These are phyloP conservation scores for Drosophila sulfurigaster DNA, from an alignment of 1,140 invertebrate genomes.

Conservation along the genomic window DNA sequence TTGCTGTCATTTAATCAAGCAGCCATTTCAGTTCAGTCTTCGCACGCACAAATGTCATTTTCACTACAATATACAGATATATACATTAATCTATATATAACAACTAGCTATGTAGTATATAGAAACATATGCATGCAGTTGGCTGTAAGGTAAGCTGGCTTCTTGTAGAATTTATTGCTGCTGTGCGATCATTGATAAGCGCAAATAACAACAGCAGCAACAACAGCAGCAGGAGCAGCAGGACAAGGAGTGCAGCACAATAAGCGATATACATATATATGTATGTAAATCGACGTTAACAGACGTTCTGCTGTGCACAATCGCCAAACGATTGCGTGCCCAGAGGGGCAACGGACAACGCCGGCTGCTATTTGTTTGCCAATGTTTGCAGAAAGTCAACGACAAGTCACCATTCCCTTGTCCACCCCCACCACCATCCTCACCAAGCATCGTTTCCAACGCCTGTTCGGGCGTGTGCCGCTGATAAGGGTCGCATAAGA, in stretches of 20 bases:
- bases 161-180: conserved; percentile 44
- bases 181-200: conserved; percentile 47
- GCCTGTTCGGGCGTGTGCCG: conserved; percentile 54
- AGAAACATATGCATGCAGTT: background rate
- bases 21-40: conserved; percentile 54
- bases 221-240: background rate
- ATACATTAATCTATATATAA: conserved; percentile 5
- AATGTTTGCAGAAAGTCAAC: conserved; percentile 77
- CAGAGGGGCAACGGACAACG: conserved; percentile 2
- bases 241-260: conserved; percentile 18
- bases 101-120: background rate
- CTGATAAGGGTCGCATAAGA: conserved; percentile 66
- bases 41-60: conserved; percentile 78
- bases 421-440: background rate
- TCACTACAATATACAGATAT: conserved; percentile 12
- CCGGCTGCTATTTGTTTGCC: conserved; percentile 61
- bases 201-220: conserved; percentile 6
- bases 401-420: conserved; percentile 43
- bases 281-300: conserved; percentile 39
- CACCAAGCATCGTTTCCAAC: background rate
- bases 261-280: background rate
- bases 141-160: background rate
- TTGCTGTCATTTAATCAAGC: conserved; percentile 73
- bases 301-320: conserved; percentile 50
- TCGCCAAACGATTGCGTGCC: conserved; percentile 29